These are phyloP conservation scores for Selene dorsalis DNA, from an alignment of 2,797 vertebrate genomes.

Conservation along the genomic window DNA sequence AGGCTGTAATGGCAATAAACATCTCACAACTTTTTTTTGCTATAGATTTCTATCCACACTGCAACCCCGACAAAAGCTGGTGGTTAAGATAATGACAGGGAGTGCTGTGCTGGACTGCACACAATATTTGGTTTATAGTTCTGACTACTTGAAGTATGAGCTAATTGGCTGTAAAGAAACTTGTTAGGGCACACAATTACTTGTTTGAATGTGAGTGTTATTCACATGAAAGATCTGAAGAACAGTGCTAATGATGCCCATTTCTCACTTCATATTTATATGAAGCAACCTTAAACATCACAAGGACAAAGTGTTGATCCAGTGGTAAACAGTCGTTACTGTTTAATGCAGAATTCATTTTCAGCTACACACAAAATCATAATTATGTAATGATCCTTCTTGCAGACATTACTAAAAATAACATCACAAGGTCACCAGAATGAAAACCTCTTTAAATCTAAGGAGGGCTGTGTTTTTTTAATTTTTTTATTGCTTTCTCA, in stretches of 20 bases:
- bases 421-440: not conserved
- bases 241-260: not conserved
- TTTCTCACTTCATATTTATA: not conserved
- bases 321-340: not conserved
- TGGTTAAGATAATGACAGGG: not conserved
- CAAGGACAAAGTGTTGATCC: not conserved
- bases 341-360: not conserved
- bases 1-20: not conserved
- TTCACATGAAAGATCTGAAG: slow-evolving; percentile 7
- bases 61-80: not conserved
- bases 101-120: not conserved
- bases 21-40: not conserved
- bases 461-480: slow-evolving; percentile 18
- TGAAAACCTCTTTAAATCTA: slow-evolving; percentile 15
- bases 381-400: not conserved
- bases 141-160: not conserved
- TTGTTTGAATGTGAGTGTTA: slow-evolving; percentile 4
- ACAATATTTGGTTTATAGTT: not conserved
- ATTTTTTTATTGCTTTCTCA: slow-evolving; percentile 17
- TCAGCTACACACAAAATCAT: not conserved
- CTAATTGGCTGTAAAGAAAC: not conserved
- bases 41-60: not conserved
- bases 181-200: not conserved
- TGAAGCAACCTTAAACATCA: not conserved
- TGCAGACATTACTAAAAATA: not conserved